phyloP scores from a whole-genome alignment of 2,888 invertebrate species.

The Ellobium chinense region DNA sequence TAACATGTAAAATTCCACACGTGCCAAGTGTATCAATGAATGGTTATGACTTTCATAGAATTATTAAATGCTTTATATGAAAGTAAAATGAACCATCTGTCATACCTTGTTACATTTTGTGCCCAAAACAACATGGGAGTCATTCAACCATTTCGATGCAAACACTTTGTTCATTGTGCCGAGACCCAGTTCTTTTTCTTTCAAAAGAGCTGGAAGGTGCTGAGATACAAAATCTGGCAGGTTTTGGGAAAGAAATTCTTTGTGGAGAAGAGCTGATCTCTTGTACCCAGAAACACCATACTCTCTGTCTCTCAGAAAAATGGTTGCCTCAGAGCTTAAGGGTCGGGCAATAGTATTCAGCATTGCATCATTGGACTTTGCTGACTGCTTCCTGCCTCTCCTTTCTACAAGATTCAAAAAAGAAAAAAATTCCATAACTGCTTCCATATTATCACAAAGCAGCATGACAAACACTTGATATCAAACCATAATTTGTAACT shows the following conservation, averaged over 20 bases:
- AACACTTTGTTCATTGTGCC: conserved; percentile 82
- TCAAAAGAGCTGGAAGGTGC: conserved; percentile 69
- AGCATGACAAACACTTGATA: no score
- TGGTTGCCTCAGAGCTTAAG: background rate
- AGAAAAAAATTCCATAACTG: background rate
- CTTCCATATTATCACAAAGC: no score
- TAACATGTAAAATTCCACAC: no score
- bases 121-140: conserved; percentile 96
- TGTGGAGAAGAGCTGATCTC: background rate
- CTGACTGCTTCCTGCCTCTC: background rate
- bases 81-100: background rate
- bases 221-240: conserved; percentile 63
- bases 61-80: background rate
- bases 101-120: conserved; percentile 96
- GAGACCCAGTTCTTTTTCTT: conserved; percentile 69
- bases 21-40: no score
- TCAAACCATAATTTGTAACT: no score
- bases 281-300: conserved; percentile 7
- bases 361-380: background rate
- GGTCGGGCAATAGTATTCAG: conserved; percentile 20
- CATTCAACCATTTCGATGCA: conserved; percentile 97
- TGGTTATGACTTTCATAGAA: no score
- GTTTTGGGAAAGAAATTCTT: conserved; percentile 25
- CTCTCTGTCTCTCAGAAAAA: conserved; percentile 30
- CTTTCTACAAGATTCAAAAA: background rate